Evolutionary conservation across 1,140 invertebrate genomes (phyloP), one percentile per base, ranked within the genome.

Genomic region (Cephus cinctus): DNA sequence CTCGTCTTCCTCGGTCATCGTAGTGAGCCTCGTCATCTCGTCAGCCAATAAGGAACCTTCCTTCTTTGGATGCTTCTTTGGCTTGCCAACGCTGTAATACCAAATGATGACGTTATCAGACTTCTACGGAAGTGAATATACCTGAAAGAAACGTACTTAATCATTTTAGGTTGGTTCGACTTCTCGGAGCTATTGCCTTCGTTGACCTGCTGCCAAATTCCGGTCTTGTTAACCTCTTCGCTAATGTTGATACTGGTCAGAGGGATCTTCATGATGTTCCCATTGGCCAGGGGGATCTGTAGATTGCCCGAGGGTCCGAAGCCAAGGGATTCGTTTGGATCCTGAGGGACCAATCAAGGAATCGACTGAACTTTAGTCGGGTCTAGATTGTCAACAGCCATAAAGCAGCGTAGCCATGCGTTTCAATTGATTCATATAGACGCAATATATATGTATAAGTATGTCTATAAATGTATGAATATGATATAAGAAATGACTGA

Each of bases 131-230:
- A n/a, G n/a, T n/a, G n/a, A n/a, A n/a, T n/a, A n/a, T n/a, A n/a
- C n/a, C n/a, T n/a, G n/a, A n/a, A n/a, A n/a, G n/a, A n/a, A 14
- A 56, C 69, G 48, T 65, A 75, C 73, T 68, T 74, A 40, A 66
- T 72, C 22, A 67, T 43, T 50, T 76, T 73, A 4, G 63, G 60
- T 35, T 75, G 69, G 35, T 78, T 78, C 12, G 59, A 56, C 14
- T 72, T 73, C 38, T 76, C 73, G 18, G 67, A 64, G 21, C 49
- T 52, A 49, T 84, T 85, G 41, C 66, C 74, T 50, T 81, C 79
- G 59, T 93, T 93, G 11, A 97, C 90, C 69, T 94, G 91, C 64
- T 94, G 90, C 94, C 94, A 98, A 59, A 96, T 90, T 16, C 89
- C 90, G 19, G 88, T 92, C 69, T 93, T 92, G 65, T 94, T 91